These are phyloP conservation scores for Erebia ligea DNA, from an alignment of 2,888 invertebrate genomes.

Conservation along the genomic window DNA sequence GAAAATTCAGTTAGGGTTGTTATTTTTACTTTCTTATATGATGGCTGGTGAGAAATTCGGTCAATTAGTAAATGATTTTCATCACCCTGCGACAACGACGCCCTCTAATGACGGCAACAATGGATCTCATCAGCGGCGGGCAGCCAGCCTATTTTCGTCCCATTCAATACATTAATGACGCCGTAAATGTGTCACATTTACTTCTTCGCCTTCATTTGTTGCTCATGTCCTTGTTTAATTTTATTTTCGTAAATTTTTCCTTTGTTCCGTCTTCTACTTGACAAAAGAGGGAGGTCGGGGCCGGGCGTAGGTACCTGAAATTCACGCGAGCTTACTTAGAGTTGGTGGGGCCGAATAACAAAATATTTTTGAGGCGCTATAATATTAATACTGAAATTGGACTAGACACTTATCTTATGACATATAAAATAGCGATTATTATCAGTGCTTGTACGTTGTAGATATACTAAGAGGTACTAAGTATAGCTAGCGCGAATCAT, in stretches of 20 bases:
- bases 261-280: neutral
- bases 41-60: constrained; percentile 16
- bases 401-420: too few relatives aligned
- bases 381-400: too few relatives aligned
- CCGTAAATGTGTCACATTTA: constrained; percentile 31
- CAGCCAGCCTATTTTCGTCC: constrained; percentile 26
- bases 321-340: too few relatives aligned
- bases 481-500: too few relatives aligned
- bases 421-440: too few relatives aligned
- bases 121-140: constrained; percentile 29
- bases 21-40: constrained; percentile 1
- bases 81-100: constrained; percentile 26
- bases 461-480: too few relatives aligned
- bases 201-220: constrained; percentile 19
- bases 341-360: too few relatives aligned
- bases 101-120: constrained; percentile 32
- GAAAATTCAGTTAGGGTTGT: neutral
- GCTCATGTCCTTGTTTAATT: constrained; percentile 16
- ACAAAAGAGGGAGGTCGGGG: neutral
- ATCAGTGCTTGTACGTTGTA: too few relatives aligned
- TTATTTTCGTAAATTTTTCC: constrained; percentile 10
- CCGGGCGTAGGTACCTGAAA: too few relatives aligned
- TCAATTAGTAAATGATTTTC: constrained; percentile 32
- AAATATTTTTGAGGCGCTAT: too few relatives aligned
- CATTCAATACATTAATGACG: constrained; percentile 37